phyloP scores from a whole-genome alignment of 2,888 invertebrate genomes.

The Dastarcus helophoroides region DNA sequence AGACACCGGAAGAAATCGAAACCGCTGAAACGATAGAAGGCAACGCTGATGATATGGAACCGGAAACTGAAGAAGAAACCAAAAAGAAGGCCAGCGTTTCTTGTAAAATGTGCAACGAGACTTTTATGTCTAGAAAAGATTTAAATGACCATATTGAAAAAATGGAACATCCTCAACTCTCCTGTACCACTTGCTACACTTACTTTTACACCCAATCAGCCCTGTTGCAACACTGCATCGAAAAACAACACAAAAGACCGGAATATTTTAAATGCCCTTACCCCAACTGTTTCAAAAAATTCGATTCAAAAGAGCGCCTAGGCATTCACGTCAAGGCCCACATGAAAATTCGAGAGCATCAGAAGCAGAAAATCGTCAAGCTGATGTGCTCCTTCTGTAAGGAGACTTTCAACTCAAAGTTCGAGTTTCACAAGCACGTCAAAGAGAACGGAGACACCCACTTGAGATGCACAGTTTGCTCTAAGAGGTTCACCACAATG shows the following conservation, averaged over 20 bases:
- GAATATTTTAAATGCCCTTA: constrained; percentile 9
- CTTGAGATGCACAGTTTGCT: constrained; percentile 8
- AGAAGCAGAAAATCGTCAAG: constrained; percentile 1
- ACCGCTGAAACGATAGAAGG: too few species aligned
- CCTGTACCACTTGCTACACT: constrained; percentile 8
- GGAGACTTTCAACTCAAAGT: too few species aligned
- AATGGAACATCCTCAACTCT: constrained; percentile 7
- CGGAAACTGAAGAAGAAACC: too few species aligned
- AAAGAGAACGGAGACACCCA: constrained; percentile 9
- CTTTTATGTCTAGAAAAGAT: constrained; percentile 3
- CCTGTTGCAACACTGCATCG: constrained; percentile 10
- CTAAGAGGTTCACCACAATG: constrained; percentile 1
- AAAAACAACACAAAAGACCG: constrained; percentile 9
- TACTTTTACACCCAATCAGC: constrained; percentile 9
- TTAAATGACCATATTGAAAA: constrained; percentile 5
- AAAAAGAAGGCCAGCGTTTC: too few species aligned
- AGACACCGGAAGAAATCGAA: too few species aligned
- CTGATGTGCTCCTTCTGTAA: constrained; percentile 7
- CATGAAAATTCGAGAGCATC: constrained; percentile 4
- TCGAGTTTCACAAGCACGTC: constrained; percentile 7
- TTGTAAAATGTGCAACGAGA: constrained; percentile 6
- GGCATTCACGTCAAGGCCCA: constrained; percentile 7
- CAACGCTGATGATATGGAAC: too few species aligned
- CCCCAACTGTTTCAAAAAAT: constrained; percentile 10
- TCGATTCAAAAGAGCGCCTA: constrained; percentile 7